Percentiles rank a stretch among this genome's conserved stretches.
These are phyloP conservation scores for Apamea monoglypha DNA, from an alignment of 2,888 invertebrate species.

Conservation along the genomic window DNA sequence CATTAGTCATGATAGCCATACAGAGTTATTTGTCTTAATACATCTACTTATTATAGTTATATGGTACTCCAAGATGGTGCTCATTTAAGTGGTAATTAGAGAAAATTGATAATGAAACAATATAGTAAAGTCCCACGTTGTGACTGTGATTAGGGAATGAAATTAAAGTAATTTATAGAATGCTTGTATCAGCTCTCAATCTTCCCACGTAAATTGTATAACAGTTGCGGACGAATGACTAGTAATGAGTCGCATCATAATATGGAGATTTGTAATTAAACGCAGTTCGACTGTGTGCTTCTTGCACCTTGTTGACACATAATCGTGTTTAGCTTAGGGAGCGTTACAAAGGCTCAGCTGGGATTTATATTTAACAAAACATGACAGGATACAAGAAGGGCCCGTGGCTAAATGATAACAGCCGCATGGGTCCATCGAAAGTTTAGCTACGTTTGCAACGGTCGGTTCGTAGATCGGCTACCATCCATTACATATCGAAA, in stretches of 20 bases:
- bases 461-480: neutral
- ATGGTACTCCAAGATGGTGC: conserved; percentile 11
- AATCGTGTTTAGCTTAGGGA: neutral
- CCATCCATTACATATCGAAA: neutral
- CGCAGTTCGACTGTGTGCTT: conserved; percentile 1
- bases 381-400: neutral
- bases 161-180: conserved; percentile 60
- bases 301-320: conserved; percentile 6
- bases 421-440: neutral
- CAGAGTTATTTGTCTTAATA: conserved; percentile 35
- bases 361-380: neutral
- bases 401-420: neutral
- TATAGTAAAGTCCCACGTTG: conserved; percentile 54
- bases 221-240: conserved; percentile 32
- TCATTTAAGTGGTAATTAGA: conserved; percentile 41
- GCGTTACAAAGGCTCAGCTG: neutral
- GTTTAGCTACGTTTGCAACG: neutral
- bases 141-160: conserved; percentile 48
- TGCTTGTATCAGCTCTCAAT: conserved; percentile 50
- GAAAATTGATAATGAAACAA: conserved; percentile 56
- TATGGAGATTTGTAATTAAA: conserved; percentile 39
- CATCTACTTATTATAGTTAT: conserved; percentile 5
- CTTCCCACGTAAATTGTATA: conserved; percentile 53
- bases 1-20: conserved; percentile 50
- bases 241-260: conserved; percentile 17